Evolutionary conservation across 1,140 invertebrate species (phyloP), one percentile per base, ranked within the genome.

Genomic region (Drosophila guanche): DNA sequence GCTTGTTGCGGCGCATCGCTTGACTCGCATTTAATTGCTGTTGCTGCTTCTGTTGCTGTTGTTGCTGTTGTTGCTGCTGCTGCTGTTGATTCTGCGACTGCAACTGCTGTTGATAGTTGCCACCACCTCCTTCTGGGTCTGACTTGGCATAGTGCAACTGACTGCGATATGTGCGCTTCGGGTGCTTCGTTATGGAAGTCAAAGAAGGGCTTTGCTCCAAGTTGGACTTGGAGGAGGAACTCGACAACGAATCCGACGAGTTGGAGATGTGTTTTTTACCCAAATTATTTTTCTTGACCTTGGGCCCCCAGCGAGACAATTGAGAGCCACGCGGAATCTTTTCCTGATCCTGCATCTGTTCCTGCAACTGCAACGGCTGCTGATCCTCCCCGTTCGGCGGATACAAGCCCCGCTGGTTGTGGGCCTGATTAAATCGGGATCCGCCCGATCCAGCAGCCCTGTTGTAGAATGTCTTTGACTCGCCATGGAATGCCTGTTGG

Each of bases 391-490:
- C 33, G 0, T 56, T 37, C 37, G 57, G 4, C 42, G 52, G 40
- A 50, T 20, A 6, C 45, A 6, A 45, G 45, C 45, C 63, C 53
- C n/a, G 45, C 14, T 66, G 61, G 8, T 56, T 59, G 58, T 60
- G 42, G 22, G 80, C 54, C 20, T 59, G 4, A 54, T 75, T 76
- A n/a, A 5, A 74, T 3, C 83, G 57, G 5, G 20, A 12, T 22
- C 57, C 27, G 16, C 50, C 25, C 59, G 5, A 33, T 10, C 5
- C 48, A 23, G 6, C 14, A 16, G 45, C 47, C 37, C 77, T 85
- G 25, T 85, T 85, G 47, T 85, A 81, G 51, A 54, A 85, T 0
- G 67, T 55, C 45, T 88, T 80, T 0, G 80, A 86, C 5, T 83
- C 79, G n/a, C 73, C 48, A n/a, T 75, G 56, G 40, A 51, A 70